phyloP scores from a whole-genome alignment of 2,888 invertebrate genomes.

The Callimorpha dominula region DNA sequence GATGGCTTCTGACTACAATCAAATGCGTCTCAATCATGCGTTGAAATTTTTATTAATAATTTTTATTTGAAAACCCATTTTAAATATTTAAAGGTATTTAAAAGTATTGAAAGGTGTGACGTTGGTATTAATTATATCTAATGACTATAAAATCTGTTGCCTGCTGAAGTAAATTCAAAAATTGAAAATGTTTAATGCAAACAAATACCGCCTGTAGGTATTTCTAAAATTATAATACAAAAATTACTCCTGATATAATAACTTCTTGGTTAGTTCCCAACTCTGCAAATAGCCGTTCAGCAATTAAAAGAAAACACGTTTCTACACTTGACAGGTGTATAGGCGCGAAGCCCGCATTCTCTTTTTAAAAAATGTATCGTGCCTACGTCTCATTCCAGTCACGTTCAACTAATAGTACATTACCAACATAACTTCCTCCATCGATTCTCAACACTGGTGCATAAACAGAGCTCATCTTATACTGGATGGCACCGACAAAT shows the following conservation, averaged over 20 bases:
- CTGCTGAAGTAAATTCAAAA: not conserved
- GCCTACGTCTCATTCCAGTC: constrained; percentile 65
- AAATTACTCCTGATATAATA: not conserved
- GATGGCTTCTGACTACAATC: too few species aligned
- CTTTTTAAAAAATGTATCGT: constrained; percentile 64
- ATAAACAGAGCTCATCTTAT: constrained; percentile 32
- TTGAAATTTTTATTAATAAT: too few species aligned
- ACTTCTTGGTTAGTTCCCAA: constrained; percentile 28
- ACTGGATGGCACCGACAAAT: constrained; percentile 46
- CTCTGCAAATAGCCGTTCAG: constrained; percentile 49
- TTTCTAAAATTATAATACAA: not conserved
- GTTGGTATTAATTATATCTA: too few species aligned
- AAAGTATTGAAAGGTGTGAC: too few species aligned
- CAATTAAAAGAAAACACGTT: constrained; percentile 58
- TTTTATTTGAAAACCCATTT: too few species aligned
- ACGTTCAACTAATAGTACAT: constrained; percentile 61
- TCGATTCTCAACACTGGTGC: constrained; percentile 38
- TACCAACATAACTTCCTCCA: constrained; percentile 55
- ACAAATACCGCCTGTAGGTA: not conserved
- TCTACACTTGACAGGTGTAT: constrained; percentile 72
- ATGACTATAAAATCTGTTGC: not conserved
- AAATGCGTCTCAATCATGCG: too few species aligned
- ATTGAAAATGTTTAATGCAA: not conserved
- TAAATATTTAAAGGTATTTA: too few species aligned
- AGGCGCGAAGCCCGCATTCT: constrained; percentile 76